Evolutionary conservation across 1,140 invertebrate genomes (phyloP), one percentile per base, ranked within the genome.

Genomic region (Orius insidiosus): DNA sequence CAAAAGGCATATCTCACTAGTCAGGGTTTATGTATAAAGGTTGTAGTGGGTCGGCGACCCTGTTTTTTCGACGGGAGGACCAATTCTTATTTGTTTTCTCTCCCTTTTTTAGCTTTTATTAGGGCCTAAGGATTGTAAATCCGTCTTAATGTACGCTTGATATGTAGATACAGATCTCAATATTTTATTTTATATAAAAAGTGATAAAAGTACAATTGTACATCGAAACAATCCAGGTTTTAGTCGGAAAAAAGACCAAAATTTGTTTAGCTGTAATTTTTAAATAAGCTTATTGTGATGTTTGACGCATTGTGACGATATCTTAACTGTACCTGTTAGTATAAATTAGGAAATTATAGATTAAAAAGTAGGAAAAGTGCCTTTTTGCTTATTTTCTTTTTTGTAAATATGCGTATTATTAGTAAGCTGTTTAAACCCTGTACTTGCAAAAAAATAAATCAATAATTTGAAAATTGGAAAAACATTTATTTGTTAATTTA

Each of bases 71-170:
- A 24, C 24, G 24, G 24, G 24, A 24, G 24, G 24, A 24, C 24
- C 24, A 24, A 24, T 24, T 24, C 24, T 24, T 24, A 3, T 24
- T 24, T 24, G 3, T 7, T 24, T 7, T 24, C 24, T 24, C 24
- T 24, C 24, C 24, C 24, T 24, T 24, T 24, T 37, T 11, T 37
- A 15, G n/a, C n/a, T 15, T 46, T 19, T 36, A 36, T 15, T 35
- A 37, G 33, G 42, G 47, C 47, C 42, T 49, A 49, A 49, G 47
- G 47, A 49, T 49, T 49, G 8, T 36, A 49, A 44, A 45, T 49
- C 47, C 47, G 47, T 49, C 47, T 47, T 49, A 44, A 36, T 43
- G 47, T 49, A 49, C 47, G 47, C 47, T 49, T 49, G 41, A 18
- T 33, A 31, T 14, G 14, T 34, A 14, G 44, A 18, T 44, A 49